Conservation (phyloP, 1,140 invertebrate genomes). For the Listronotus bonariensis region DNA sequence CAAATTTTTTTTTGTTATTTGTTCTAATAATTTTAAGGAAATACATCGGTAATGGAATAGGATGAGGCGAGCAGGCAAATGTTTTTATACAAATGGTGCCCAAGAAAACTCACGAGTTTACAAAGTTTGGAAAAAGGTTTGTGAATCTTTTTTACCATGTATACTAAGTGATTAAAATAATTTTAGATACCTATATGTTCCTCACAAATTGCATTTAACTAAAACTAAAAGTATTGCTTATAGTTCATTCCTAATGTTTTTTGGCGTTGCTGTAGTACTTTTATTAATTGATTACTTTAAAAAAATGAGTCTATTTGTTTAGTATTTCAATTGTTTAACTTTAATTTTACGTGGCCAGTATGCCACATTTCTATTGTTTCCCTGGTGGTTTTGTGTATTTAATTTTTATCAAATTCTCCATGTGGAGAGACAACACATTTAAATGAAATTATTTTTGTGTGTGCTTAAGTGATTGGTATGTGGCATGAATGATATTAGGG, state of each 20-base stretch:
- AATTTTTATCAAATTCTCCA: conserved; percentile 5
- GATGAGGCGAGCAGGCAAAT: conserved; percentile 31
- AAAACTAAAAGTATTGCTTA: too few species aligned
- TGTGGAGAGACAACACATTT: conserved; percentile 9
- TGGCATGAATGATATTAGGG: not conserved
- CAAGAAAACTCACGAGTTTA: conserved; percentile 30
- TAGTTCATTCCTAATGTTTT: too few species aligned
- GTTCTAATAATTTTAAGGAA: too few species aligned
- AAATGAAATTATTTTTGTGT: not conserved
- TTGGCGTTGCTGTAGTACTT: too few species aligned
- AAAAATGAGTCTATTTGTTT: too few species aligned
- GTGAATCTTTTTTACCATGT: conserved; percentile 19
- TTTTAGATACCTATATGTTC: too few species aligned
- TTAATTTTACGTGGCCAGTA: not conserved
- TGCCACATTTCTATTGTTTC: conserved; percentile 1
- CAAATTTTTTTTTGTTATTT: too few species aligned
- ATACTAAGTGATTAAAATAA: too few species aligned
- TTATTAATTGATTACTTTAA: too few species aligned
- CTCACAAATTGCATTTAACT: too few species aligned
- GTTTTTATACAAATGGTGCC: conserved; percentile 34
- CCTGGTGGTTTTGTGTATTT: not conserved
- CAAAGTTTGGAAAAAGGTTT: conserved; percentile 27
- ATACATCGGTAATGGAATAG: conserved; percentile 31
- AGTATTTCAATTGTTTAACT: too few species aligned
- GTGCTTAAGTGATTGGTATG: too few species aligned